A percentile compares a stretch with the other conserved stretches of the same genome.
phyloP scores from a whole-genome alignment of 2,888 invertebrate species.

The Archips xylosteana region DNA sequence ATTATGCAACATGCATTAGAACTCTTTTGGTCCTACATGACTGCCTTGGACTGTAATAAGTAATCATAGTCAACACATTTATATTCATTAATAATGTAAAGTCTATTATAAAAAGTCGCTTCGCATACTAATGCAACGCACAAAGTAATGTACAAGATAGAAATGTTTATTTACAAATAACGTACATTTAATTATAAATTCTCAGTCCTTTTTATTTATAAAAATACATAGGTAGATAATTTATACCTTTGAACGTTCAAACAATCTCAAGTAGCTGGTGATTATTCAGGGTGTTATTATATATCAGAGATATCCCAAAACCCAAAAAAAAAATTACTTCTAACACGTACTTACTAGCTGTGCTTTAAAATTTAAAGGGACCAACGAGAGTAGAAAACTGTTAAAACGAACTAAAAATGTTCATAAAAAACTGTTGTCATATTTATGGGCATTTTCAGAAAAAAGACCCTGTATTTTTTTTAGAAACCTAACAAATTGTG shows the following conservation, averaged over 20 bases:
- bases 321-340: not conserved
- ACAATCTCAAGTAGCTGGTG: conserved; percentile 9
- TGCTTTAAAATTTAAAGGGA: not conserved
- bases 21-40: not conserved
- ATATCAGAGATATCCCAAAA: not conserved
- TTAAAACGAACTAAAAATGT: not conserved
- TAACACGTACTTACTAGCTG: not conserved
- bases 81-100: conserved; percentile 29
- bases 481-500: too few relatives aligned
- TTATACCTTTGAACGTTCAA: conserved; percentile 30
- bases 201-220: conserved; percentile 57
- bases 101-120: conserved; percentile 32
- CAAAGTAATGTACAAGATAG: conserved; percentile 38
- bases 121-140: conserved; percentile 26
- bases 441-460: too few relatives aligned
- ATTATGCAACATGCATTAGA: conserved; percentile 7
- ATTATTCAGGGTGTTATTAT: not conserved
- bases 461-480: too few relatives aligned
- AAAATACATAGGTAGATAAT: conserved; percentile 54
- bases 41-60: not conserved
- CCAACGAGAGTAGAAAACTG: too few relatives aligned
- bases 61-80: conserved; percentile 16
- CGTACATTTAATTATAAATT: conserved; percentile 51
- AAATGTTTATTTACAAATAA: conserved; percentile 52
- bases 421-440: too few relatives aligned